Base-by-base conservation (phyloP, 2,797 vertebrate species). In the Darevskia mixta region DNA sequence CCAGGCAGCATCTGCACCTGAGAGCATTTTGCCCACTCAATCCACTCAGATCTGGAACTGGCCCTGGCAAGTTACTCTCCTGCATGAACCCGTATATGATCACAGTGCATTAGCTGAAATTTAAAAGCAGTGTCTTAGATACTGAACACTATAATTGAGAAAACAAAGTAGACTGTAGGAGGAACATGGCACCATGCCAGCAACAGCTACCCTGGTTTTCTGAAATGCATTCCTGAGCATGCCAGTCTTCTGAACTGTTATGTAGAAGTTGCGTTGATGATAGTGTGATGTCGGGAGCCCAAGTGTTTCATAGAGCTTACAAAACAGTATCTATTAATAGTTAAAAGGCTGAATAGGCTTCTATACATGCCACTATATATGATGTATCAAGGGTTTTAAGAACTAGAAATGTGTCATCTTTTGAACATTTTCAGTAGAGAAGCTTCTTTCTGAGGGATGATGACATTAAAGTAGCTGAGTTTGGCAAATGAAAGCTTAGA, bases 401-500 rank as follows among this genome's bases (percentile, higher is more conserved):
- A 66, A 71, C 38, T 29, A 83, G 23, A 89, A 81, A 81, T 80
- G 55, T 88, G 71, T 88, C 78, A 55, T 85, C 71, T 73, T 85
- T 75, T 75, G n/a, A 85, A 55, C 32, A 85, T 73, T 85, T 85
- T 75, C 27, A 79, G 55, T 4, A 81, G 43, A 73, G 43, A 67
- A 75, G 38, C 41, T 75, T 73, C 49, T 61, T 79, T 43, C 17
- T 27, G 35, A 71, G 32, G 75, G 45, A 79, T 38, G 78, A 73
- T 66, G 38, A 82, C 29, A 23, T 67, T 79, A 80, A 25, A 89
- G 41, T 81, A 80, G n/a, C 69, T 76, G 77, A 85, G 25, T 79
- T 89, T 85, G 71, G 83, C 25, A 88, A 73, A 88, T 85, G 69
- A 79, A 88, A 85, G 72, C 80, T 87, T 87, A 69, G 64, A 77